Conservation (phyloP, 2,888 invertebrate genomes). For the Ophraella communa region DNA sequence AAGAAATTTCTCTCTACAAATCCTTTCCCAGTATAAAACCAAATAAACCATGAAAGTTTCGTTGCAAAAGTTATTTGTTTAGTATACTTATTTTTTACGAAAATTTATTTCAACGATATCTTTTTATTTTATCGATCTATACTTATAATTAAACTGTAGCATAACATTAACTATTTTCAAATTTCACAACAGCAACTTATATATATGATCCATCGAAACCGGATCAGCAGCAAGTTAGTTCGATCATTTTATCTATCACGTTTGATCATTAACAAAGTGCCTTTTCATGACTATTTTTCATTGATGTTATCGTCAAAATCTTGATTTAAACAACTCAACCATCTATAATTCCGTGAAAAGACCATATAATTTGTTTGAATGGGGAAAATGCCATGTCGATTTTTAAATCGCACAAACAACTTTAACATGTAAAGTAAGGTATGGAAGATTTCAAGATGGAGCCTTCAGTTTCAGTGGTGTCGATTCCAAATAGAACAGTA, state of each 20-base stretch:
- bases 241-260: slow-evolving; percentile 12
- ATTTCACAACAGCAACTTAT: neutral
- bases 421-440: slow-evolving; percentile 35
- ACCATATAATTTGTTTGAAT: slow-evolving; percentile 20
- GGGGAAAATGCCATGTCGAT: slow-evolving; percentile 24
- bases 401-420: slow-evolving; percentile 27
- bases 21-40: too few relatives aligned
- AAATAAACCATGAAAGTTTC: too few relatives aligned
- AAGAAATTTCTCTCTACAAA: too few relatives aligned
- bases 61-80: too few relatives aligned
- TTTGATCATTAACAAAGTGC: slow-evolving; percentile 13
- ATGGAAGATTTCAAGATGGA: slow-evolving; percentile 27
- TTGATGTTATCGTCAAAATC: slow-evolving; percentile 21
- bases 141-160: too few relatives aligned
- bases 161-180: too few relatives aligned
- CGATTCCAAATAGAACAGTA: neutral
- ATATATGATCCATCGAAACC: neutral
- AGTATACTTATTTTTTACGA: too few relatives aligned
- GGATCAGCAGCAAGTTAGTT: neutral
- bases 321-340: slow-evolving; percentile 10
- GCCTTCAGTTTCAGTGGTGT: neutral
- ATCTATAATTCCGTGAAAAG: slow-evolving; percentile 3
- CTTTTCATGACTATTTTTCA: slow-evolving; percentile 23
- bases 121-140: too few relatives aligned
- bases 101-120: too few relatives aligned